Evolutionary conservation across 1,140 invertebrate genomes (phyloP), one percentile per base, ranked within the genome.

Genomic region (Drosophila teissieri): DNA sequence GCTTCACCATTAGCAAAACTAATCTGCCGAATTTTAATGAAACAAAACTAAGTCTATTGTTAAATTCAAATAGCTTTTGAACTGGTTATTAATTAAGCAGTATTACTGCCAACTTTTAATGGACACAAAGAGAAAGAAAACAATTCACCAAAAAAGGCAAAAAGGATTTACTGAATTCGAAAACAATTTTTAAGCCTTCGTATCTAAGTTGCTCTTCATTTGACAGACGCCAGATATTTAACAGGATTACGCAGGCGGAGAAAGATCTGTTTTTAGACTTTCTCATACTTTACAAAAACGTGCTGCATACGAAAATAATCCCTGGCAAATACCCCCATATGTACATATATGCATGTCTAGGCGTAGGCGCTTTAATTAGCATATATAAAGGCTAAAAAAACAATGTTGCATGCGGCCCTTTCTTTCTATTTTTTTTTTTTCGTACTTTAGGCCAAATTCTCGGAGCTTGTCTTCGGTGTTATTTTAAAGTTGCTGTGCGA

Each of bases 401-500:
- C 58, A 57, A 61, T 61, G 44, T 48, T 77, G 48, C 69, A 73
- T 57, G 56, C 56, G 45, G 36, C 49, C 42, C 44, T 8, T 14
- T 48, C 75, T 76, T n/a, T n/a, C n/a, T n/a, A n/a, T n/a, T n/a
- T n/a, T 73, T 61, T 55, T 19, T 19, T 19, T 19, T 19, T 19
- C 2, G 19, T 19, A 37, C 45, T 64, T 70, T 64, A 52, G 51
- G 46, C 53, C 22, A 65, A 48, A 49, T 46, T 45, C 39, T 27
- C 51, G 44, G 61, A 42, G 64, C 70, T 63, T 73, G 69, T 73
- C 70, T 76, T 67, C 52, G 65, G 62, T 85, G 81, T 80, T 84
- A 85, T 84, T 88, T 86, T 86, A 88, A 88, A 86, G 83, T 82
- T 84, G 72, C 52, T 69, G 51, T 46, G 67, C 63, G 39, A 76